Evolutionary conservation across 1,140 invertebrate genomes (phyloP).

Genomic region (Cyphomyrmex costatus): DNA sequence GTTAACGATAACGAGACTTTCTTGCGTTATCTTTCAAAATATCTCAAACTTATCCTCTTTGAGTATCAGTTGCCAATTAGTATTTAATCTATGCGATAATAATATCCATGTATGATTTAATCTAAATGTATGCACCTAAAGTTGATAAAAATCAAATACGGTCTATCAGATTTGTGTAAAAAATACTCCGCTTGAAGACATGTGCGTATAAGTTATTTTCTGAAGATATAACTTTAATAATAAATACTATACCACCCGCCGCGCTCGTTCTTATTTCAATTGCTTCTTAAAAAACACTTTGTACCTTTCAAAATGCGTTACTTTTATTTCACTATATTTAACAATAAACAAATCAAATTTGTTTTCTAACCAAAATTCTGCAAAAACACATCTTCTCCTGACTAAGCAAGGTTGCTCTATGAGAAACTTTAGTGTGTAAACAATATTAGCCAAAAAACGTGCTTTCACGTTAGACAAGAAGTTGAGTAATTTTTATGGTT

Average conservation of each 20-base stretch:
- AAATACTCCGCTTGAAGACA: neutral
- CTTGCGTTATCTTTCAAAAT: slow-evolving; percentile 16
- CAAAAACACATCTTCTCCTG: neutral
- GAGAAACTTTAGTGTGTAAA: slow-evolving; percentile 1
- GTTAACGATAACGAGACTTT: slow-evolving; percentile 18
- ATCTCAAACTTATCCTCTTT: neutral
- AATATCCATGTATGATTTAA: neutral
- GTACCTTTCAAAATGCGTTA: neutral
- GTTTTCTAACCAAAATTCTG: neutral
- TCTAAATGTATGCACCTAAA: neutral
- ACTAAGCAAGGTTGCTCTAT: neutral
- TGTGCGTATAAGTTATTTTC: neutral
- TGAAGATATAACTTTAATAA: neutral
- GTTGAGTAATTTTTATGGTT: slow-evolving; percentile 40
- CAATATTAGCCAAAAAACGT: slow-evolving; percentile 11
- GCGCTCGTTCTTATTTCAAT: neutral
- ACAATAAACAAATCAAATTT: too few species aligned
- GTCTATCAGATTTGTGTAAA: neutral
- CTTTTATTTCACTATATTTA: slow-evolving; percentile 8
- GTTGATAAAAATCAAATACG: neutral
- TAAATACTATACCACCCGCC: too few species aligned
- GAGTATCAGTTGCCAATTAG: neutral
- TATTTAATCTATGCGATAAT: neutral
- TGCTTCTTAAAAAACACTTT: neutral
- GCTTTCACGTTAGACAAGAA: slow-evolving; percentile 58